These are phyloP conservation scores for Dugesia japonica DNA, from an alignment of 2,888 invertebrate genomes.

Conservation along the genomic window DNA sequence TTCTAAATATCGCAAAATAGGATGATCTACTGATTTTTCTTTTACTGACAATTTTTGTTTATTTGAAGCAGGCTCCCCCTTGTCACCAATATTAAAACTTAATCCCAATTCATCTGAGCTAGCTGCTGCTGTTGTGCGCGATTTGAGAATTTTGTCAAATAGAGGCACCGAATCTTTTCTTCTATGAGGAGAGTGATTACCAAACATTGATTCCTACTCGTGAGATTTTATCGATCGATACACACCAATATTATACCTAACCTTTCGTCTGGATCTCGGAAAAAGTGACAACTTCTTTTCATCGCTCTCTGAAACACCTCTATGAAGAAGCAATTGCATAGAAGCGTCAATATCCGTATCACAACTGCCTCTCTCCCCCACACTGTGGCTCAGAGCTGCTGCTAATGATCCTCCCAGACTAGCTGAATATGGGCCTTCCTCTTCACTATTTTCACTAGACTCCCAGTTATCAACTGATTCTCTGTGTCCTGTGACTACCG, in stretches of 20 bases:
- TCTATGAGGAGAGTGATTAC: conserved; percentile 27
- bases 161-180: conserved; percentile 33
- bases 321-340: conserved; percentile 26
- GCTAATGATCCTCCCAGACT: conserved; percentile 20
- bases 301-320: conserved; percentile 21
- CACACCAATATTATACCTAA: neutral
- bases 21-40: conserved; percentile 29
- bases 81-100: conserved; percentile 16
- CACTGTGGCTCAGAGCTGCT: neutral
- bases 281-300: conserved; percentile 31
- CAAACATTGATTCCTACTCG: conserved; percentile 31
- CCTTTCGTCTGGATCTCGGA: conserved; percentile 25
- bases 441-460: conserved; percentile 7
- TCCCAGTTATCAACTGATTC: neutral
- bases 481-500: conserved; percentile 12
- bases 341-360: conserved; percentile 26
- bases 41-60: conserved; percentile 24
- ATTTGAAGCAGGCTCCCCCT: neutral
- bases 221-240: conserved; percentile 9
- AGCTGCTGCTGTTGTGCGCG: conserved; percentile 25
- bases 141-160: conserved; percentile 30
- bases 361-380: conserved; percentile 5
- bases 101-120: conserved; percentile 21
- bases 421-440: conserved; percentile 28
- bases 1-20: conserved; percentile 32